phyloP scores from a whole-genome alignment of 2,888 invertebrate species.

The Lissocephala sabroskyi region DNA sequence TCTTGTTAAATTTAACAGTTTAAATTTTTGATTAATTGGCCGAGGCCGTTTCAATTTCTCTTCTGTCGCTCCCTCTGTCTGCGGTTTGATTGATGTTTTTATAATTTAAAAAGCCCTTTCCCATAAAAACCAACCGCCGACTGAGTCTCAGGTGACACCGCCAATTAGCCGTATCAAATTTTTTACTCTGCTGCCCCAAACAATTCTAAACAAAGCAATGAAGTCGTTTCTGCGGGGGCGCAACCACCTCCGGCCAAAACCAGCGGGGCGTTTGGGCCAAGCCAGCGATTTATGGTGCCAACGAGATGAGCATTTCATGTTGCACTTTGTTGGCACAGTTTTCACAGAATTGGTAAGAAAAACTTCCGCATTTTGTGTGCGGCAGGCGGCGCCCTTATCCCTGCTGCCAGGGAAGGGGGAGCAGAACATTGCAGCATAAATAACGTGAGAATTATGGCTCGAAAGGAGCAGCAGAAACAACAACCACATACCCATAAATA shows the following conservation, averaged over 20 bases:
- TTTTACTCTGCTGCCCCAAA: constrained; percentile 48
- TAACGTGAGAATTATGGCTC: constrained; percentile 60
- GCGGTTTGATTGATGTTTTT: constrained; percentile 57
- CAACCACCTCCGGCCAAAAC: no score
- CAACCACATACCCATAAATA: no score
- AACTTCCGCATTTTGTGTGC: constrained; percentile 52
- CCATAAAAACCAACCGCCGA: not conserved
- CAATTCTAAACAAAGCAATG: constrained; percentile 51
- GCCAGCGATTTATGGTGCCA: constrained; percentile 51
- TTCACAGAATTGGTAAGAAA: constrained; percentile 30
- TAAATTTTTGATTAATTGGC: constrained; percentile 52
- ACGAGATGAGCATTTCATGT: constrained; percentile 50
- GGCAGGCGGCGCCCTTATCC: constrained; percentile 31
- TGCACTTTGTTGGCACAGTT: constrained; percentile 55
- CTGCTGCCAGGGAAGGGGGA: constrained; percentile 15
- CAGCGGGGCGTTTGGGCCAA: constrained; percentile 35
- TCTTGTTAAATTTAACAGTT: constrained; percentile 42
- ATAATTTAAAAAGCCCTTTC: constrained; percentile 34
- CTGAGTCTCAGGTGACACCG: constrained; percentile 29
- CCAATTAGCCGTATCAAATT: no score
- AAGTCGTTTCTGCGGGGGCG: constrained; percentile 30
- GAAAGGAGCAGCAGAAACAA: constrained; percentile 23
- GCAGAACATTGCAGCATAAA: constrained; percentile 42
- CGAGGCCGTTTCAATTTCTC: constrained; percentile 21
- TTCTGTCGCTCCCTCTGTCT: not conserved